Evolutionary conservation across 1,140 invertebrate genomes (phyloP).

Genomic region (Nymphalis io): DNA sequence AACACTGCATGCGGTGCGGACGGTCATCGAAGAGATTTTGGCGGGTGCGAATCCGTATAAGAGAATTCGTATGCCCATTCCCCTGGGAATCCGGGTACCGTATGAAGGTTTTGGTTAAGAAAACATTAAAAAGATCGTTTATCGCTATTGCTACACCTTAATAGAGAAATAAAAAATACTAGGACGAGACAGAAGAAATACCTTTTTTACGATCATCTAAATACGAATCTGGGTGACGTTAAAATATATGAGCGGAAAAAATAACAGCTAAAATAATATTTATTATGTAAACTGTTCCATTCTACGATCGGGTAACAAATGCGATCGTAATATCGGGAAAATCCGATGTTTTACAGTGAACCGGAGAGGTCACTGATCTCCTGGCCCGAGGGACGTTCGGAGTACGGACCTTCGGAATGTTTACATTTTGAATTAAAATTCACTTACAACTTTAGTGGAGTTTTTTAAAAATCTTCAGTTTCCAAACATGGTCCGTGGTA

Average conservation of each 20-base stretch:
- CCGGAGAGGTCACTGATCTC: not conserved
- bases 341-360: not conserved
- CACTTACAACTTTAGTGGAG: too few relatives aligned
- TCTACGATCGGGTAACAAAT: not conserved
- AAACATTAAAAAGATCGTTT: too few relatives aligned
- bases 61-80: too few relatives aligned
- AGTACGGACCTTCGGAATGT: too few relatives aligned
- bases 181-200: constrained; percentile 17
- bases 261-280: constrained; percentile 23
- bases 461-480: too few relatives aligned
- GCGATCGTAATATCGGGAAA: not conserved
- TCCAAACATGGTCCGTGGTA: too few relatives aligned
- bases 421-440: too few relatives aligned
- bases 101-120: too few relatives aligned
- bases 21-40: too few relatives aligned
- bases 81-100: too few relatives aligned
- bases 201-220: constrained; percentile 26
- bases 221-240: constrained; percentile 21
- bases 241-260: constrained; percentile 21
- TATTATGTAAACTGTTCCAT: constrained; percentile 22
- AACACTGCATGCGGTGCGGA: too few relatives aligned
- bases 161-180: constrained; percentile 4
- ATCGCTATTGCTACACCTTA: not conserved
- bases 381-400: not conserved
- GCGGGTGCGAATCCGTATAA: too few relatives aligned